Conservation (phyloP, 2,113 vertebrate genomes). For the Petrocephalus zakoni region DNA sequence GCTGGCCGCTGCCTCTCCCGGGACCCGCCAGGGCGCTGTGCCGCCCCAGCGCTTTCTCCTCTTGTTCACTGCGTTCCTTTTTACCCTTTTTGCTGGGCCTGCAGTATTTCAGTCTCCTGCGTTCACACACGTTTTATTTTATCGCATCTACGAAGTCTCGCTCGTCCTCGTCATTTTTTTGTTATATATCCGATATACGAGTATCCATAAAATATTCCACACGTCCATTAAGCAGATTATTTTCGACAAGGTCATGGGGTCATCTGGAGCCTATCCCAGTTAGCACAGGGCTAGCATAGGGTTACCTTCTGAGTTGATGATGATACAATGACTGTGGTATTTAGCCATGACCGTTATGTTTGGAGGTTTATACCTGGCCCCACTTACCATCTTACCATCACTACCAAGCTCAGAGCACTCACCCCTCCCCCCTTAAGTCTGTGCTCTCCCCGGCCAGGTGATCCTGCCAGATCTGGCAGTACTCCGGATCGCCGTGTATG, state of each 20-base stretch:
- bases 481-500: slow-evolving; percentile 90
- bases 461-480: slow-evolving; percentile 95
- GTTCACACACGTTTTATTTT: background rate
- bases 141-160: background rate
- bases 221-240: background rate
- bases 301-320: background rate
- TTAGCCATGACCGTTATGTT: background rate
- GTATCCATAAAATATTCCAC: background rate
- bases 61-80: slow-evolving; percentile 21
- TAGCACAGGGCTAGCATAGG: background rate
- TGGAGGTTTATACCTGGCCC: background rate
- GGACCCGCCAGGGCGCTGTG: background rate
- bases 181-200: slow-evolving; percentile 1
- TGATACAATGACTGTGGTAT: background rate
- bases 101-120: background rate
- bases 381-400: too few species aligned
- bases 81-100: slow-evolving; percentile 37
- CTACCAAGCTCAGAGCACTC: background rate
- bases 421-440: background rate
- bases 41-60: slow-evolving; percentile 17
- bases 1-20: background rate
- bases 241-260: background rate
- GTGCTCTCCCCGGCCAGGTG: slow-evolving; percentile 60
- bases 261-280: background rate
- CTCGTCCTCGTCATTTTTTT: background rate